Conservation (phyloP, 2,113 vertebrate species). For the Cichladusa arquata region DNA sequence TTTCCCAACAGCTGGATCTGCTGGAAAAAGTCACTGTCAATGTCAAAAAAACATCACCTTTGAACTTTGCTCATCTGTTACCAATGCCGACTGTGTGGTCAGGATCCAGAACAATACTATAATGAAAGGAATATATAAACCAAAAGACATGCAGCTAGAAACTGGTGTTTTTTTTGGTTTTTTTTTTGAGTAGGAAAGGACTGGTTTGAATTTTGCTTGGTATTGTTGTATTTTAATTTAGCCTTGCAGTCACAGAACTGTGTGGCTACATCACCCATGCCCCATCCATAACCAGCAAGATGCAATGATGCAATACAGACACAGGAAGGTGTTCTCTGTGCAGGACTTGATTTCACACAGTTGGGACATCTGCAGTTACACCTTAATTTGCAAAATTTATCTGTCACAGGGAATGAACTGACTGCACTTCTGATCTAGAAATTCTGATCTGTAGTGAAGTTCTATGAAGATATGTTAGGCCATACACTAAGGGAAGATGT, state of each 20-base stretch:
- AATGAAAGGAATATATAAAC: not conserved
- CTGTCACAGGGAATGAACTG: not conserved
- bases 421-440: not conserved
- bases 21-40: not conserved
- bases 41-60: not conserved
- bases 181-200: not conserved
- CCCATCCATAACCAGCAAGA: not conserved
- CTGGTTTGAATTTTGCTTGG: not conserved
- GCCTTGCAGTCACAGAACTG: not conserved
- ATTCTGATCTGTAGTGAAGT: not conserved
- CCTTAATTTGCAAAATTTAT: not conserved
- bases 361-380: not conserved
- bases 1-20: not conserved
- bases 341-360: not conserved
- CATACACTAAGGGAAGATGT: not conserved
- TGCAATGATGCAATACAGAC: rapidly evolving
- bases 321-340: not conserved
- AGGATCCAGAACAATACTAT: not conserved
- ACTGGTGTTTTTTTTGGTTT: no score
- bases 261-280: no score
- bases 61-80: not conserved
- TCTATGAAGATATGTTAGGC: not conserved
- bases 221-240: not conserved
- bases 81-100: not conserved
- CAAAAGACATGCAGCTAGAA: not conserved